phyloP scores from a whole-genome alignment of 2,113 vertebrate genomes.

The Rhea pennata region DNA sequence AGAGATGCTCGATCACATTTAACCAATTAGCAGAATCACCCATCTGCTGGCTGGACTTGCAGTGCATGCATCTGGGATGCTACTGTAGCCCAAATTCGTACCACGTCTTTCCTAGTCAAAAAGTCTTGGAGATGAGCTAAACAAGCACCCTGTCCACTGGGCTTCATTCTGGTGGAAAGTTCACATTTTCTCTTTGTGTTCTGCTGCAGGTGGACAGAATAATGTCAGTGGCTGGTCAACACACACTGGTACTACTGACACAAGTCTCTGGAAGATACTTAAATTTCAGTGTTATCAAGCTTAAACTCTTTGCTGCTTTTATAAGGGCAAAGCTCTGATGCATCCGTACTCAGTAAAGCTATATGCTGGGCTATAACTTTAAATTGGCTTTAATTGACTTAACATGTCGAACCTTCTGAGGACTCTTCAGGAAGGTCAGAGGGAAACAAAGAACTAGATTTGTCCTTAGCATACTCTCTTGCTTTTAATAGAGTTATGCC shows the following conservation, averaged over 20 bases:
- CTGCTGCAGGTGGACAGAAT: not conserved
- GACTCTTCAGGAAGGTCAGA: slow-evolving; percentile 48
- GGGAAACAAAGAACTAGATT: slow-evolving; percentile 45
- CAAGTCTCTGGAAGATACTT: not conserved
- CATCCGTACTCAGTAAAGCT: slow-evolving; percentile 11
- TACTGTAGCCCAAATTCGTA: not conserved
- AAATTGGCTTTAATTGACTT: slow-evolving; percentile 60
- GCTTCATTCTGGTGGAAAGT: not conserved
- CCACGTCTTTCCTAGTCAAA: not conserved
- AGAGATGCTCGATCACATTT: not conserved
- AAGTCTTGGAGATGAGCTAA: not conserved
- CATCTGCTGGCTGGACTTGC: not conserved
- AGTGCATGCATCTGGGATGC: not conserved
- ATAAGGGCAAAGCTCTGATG: slow-evolving; percentile 35
- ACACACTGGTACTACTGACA: not conserved
- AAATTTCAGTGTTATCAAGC: not conserved
- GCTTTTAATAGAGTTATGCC: slow-evolving; percentile 53
- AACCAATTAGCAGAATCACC: not conserved
- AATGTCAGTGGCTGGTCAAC: not conserved
- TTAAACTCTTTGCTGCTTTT: not conserved
- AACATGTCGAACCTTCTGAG: not conserved
- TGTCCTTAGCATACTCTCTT: slow-evolving; percentile 44
- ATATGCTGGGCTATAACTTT: slow-evolving; percentile 33
- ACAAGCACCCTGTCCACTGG: fast-evolving
- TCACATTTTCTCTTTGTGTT: not conserved